Conservation (phyloP, 2,888 invertebrate species). For the Rhogogaster chlorosoma region DNA sequence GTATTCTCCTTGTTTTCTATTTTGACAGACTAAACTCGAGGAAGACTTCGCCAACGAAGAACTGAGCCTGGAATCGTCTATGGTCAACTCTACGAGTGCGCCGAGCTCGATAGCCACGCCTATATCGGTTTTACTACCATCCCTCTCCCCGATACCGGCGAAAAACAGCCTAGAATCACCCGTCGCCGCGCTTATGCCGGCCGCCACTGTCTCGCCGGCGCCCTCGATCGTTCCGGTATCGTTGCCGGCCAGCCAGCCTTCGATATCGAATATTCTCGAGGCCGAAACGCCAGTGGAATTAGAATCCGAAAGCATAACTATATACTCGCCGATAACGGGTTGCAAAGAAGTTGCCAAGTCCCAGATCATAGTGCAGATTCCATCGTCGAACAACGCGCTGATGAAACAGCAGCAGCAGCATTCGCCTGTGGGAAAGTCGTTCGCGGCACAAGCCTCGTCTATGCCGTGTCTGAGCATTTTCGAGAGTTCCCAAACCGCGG, state of each 20-base stretch:
- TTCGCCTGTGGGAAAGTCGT: constrained; percentile 65
- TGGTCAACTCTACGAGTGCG: constrained; percentile 50
- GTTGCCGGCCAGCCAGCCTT: constrained; percentile 65
- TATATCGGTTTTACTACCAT: constrained; percentile 72
- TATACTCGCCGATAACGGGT: constrained; percentile 68
- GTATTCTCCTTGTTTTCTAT: constrained; percentile 58
- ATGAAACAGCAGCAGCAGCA: constrained; percentile 56
- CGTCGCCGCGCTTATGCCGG: constrained; percentile 64
- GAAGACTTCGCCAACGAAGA: constrained; percentile 75
- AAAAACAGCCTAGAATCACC: constrained; percentile 62
- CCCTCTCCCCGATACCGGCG: constrained; percentile 69
- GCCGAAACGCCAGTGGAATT: constrained; percentile 69
- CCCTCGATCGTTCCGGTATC: constrained; percentile 63
- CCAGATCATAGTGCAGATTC: constrained; percentile 69
- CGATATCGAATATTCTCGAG: constrained; percentile 63
- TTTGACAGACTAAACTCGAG: constrained; percentile 73
- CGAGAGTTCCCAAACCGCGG: constrained; percentile 58
- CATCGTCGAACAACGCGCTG: constrained; percentile 58
- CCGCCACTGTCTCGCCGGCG: constrained; percentile 59
- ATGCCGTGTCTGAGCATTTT: constrained; percentile 70
- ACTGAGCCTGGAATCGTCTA: constrained; percentile 68
- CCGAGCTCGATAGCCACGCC: constrained; percentile 67
- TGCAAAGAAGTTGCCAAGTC: constrained; percentile 68
- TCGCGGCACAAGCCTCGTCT: constrained; percentile 55
- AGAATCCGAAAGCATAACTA: constrained; percentile 65